Percentiles rank a stretch among this genome's conserved stretches.
phyloP scores from a whole-genome alignment of 2,888 invertebrate species.

The Teinopalpus imperialis region DNA sequence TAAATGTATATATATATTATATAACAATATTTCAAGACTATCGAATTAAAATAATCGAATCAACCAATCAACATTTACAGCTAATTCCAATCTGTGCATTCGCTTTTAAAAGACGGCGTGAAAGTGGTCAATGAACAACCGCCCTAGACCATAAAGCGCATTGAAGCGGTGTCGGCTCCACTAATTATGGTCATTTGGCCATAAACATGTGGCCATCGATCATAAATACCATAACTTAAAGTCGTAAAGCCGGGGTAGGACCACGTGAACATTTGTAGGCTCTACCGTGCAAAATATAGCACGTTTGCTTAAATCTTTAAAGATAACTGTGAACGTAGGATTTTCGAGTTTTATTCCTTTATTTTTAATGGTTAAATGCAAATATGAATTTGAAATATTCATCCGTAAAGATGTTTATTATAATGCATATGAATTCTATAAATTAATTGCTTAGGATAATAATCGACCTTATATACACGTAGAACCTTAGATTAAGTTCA shows the following conservation, averaged over 20 bases:
- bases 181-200: constrained; percentile 66
- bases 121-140: constrained; percentile 49
- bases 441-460: too few species aligned
- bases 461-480: too few species aligned
- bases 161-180: constrained; percentile 51
- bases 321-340: constrained; percentile 18
- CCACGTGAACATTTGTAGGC: constrained; percentile 35
- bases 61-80: constrained; percentile 7
- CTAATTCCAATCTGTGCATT: constrained; percentile 14
- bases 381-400: too few species aligned
- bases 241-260: constrained; percentile 49
- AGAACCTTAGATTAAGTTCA: too few species aligned
- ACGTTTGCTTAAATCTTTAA: constrained; percentile 33
- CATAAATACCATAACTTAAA: constrained; percentile 69
- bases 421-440: too few species aligned
- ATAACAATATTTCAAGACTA: constrained; percentile 5
- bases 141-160: constrained; percentile 47
- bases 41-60: constrained; percentile 9
- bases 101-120: constrained; percentile 40
- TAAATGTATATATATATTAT: too few species aligned
- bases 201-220: constrained; percentile 69
- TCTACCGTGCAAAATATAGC: constrained; percentile 49
- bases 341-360: background rate
- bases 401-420: too few species aligned
- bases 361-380: too few species aligned